These are phyloP conservation scores for Neodiprion lecontei DNA, from an alignment of 1,140 invertebrate genomes.

Conservation along the genomic window DNA sequence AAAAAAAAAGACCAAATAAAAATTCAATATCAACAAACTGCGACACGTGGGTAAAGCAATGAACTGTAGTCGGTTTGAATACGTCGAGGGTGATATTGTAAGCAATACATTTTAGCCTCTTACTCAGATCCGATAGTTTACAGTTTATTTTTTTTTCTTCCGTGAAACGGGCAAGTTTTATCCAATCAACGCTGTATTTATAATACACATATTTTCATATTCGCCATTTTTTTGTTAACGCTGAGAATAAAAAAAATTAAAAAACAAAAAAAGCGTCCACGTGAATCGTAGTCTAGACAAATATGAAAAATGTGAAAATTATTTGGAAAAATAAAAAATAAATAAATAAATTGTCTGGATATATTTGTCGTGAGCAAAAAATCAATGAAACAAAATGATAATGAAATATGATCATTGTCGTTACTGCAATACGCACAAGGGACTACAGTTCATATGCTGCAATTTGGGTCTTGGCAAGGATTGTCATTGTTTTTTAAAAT, in stretches of 20 bases:
- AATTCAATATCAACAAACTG: not conserved
- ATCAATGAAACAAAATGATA: not conserved
- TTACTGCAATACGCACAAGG: not conserved
- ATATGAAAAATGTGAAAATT: not conserved
- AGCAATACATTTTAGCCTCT: no score
- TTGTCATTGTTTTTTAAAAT: slow-evolving; percentile 8
- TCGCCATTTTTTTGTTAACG: not conserved
- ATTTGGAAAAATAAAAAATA: not conserved
- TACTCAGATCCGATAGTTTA: no score
- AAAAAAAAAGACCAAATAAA: not conserved
- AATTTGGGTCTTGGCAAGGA: not conserved
- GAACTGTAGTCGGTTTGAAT: not conserved
- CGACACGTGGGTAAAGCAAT: not conserved
- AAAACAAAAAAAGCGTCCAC: not conserved
- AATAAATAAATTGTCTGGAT: not conserved
- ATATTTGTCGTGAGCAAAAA: not conserved
- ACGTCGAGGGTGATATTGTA: no score
- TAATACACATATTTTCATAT: no score
- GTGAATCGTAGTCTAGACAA: no score
- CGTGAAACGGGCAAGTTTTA: no score
- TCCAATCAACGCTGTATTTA: no score
- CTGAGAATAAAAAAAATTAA: not conserved
- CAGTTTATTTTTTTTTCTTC: no score
- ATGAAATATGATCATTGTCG: not conserved
- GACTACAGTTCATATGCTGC: not conserved